phyloP scores from a whole-genome alignment of 2,888 invertebrate genomes.

The Halictus ligatus region DNA sequence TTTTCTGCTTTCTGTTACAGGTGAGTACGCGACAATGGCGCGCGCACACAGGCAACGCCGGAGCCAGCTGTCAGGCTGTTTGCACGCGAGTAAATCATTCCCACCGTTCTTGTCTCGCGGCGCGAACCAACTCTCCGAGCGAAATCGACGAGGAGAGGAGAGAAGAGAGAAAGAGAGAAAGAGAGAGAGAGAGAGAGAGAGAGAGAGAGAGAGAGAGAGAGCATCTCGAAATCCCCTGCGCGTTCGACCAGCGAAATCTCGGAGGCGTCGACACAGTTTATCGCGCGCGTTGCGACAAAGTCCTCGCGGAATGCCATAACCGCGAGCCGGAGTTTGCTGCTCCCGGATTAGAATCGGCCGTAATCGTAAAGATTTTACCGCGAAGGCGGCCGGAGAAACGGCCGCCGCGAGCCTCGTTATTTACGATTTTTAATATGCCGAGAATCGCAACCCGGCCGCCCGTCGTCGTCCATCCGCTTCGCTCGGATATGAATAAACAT shows the following conservation, averaged over 20 bases:
- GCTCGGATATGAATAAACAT: constrained; percentile 80
- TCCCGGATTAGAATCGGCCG: constrained; percentile 66
- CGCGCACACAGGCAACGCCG: constrained; percentile 19
- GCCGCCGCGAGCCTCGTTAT: constrained; percentile 56
- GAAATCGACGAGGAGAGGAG: background rate
- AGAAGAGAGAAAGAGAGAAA: background rate
- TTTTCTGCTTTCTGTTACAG: constrained; percentile 68
- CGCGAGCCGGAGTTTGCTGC: constrained; percentile 51
- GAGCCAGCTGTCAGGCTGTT: constrained; percentile 25
- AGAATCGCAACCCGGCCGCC: constrained; percentile 47
- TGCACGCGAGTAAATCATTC: constrained; percentile 38
- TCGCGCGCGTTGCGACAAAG: background rate
- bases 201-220: background rate
- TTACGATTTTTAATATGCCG: constrained; percentile 72
- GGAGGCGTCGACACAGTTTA: constrained; percentile 3
- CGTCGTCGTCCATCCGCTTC: constrained; percentile 34
- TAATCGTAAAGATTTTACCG: constrained; percentile 66
- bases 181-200: background rate
- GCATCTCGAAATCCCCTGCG: background rate
- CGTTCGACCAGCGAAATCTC: constrained; percentile 9
- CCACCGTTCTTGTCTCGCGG: background rate
- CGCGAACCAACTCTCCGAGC: background rate
- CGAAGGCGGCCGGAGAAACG: constrained; percentile 11
- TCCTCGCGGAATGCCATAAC: background rate
- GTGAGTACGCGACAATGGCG: constrained; percentile 64